A percentile compares a stretch with the other conserved stretches of the same genome.
Evolutionary conservation across 2,797 vertebrate species (phyloP).

Genomic region (Schizothorax lantsangensis): DNA sequence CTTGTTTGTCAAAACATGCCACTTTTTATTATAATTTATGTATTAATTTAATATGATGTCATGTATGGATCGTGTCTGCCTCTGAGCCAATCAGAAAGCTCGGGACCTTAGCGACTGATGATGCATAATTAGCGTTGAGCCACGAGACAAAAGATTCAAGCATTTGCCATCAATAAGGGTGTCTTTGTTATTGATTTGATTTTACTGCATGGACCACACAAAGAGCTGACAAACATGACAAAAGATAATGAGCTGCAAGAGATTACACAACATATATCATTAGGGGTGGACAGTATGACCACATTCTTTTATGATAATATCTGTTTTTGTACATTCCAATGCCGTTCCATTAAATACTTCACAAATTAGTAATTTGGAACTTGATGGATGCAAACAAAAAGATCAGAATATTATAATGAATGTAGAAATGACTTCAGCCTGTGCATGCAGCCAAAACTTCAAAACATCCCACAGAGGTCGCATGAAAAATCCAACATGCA

Average conservation of each 20-base stretch:
- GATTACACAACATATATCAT: slow-evolving; percentile 15
- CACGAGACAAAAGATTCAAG: slow-evolving; percentile 61
- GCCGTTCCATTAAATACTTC: background rate
- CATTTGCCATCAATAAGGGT: slow-evolving; percentile 25
- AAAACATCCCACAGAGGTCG: background rate
- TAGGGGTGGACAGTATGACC: slow-evolving; percentile 21
- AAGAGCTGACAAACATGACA: slow-evolving; percentile 52
- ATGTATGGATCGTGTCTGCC: slow-evolving; percentile 71
- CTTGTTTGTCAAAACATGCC: slow-evolving; percentile 64
- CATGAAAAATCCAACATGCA: slow-evolving; percentile 2
- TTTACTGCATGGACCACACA: slow-evolving; percentile 54
- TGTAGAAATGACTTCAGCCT: background rate
- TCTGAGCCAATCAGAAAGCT: slow-evolving; percentile 67
- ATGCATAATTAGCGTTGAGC: slow-evolving; percentile 74
- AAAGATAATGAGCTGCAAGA: slow-evolving; percentile 22
- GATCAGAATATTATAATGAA: background rate
- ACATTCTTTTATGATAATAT: slow-evolving; percentile 6
- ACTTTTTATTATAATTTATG: slow-evolving; percentile 75
- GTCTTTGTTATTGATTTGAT: slow-evolving; percentile 66
- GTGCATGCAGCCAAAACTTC: slow-evolving; percentile 4
- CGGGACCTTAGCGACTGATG: slow-evolving; percentile 76
- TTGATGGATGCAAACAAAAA: background rate
- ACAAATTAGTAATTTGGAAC: slow-evolving; percentile 1
- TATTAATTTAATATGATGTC: slow-evolving; percentile 82
- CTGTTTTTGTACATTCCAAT: slow-evolving; percentile 20